Evolutionary conservation across 2,888 invertebrate genomes (phyloP), one percentile per base, ranked within the genome.

Genomic region (Sympetrum striolatum): DNA sequence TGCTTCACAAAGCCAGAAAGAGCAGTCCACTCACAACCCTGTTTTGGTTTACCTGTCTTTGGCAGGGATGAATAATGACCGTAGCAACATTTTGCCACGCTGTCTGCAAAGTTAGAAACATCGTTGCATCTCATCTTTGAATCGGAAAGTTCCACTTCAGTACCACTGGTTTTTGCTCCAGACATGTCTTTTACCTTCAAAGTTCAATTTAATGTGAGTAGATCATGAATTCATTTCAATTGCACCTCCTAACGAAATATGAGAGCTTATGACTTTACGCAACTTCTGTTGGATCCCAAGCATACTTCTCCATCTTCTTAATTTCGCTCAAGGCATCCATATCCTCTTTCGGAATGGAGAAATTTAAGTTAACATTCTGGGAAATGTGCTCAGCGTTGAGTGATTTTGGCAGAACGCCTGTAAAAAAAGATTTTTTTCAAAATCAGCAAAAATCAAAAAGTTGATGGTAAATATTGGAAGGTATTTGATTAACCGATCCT

Each of bases 21-120:
- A 35, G 98, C 95, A 2, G 98, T 98, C 98, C 98, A 98, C 94
- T 98, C 97, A 91, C 94, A 93, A 1, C 92, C 94, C 53, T 93
- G 93, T 35, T 94, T 94, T 0, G 98, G 98, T 94, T 98, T 98
- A 0, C 98, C 98, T 90, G 96, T 96, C 94, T 97, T 98, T 0
- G 96, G 96, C 79, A 98, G 93, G 18, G 93, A 94, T 35, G 94
- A 93, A 92, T 96, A 97, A 92, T 95, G 94, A 90, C 95, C 93
- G 60, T 96, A 94, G 93, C 96, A 96, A 35, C 95, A 92, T 92
- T 95, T 93, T 1, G 96, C 96, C 91, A 97, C 94, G 92, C 93
- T 92, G 92, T 96, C 94, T 14, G 94, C 93, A 91, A 94, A 92
- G 80, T 91, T 92, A 37, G 90, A 31, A 15, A 4, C 4, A 37